These are phyloP conservation scores for Callosobruchus maculatus DNA, from an alignment of 2,888 invertebrate species.

Conservation along the genomic window DNA sequence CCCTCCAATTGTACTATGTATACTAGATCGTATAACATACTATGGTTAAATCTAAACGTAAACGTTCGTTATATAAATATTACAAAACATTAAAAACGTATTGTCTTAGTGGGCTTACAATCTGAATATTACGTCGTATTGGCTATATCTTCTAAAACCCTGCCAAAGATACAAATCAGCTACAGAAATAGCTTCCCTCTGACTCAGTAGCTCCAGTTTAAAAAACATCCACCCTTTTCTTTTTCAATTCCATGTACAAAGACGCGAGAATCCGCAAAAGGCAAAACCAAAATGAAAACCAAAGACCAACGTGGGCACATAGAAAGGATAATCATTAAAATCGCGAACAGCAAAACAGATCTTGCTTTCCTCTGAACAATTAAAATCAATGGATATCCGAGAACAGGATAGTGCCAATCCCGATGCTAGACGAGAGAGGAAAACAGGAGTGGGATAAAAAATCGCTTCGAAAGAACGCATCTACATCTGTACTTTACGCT, in stretches of 20 bases:
- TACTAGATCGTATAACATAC: too few relatives aligned
- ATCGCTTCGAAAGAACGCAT: not conserved
- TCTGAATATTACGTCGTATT: too few relatives aligned
- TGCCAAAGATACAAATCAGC: too few relatives aligned
- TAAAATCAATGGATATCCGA: not conserved
- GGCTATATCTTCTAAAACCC: too few relatives aligned
- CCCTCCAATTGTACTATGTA: too few relatives aligned
- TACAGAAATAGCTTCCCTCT: too few relatives aligned
- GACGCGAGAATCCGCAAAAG: not conserved
- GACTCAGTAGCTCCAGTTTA: too few relatives aligned
- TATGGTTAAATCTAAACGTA: too few relatives aligned
- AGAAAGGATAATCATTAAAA: not conserved
- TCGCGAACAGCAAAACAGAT: not conserved
- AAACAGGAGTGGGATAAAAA: not conserved
- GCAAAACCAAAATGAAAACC: not conserved
- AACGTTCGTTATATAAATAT: too few relatives aligned
- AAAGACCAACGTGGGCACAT: not conserved
- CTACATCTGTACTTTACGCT: not conserved
- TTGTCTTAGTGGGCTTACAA: too few relatives aligned
- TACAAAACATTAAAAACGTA: too few relatives aligned
- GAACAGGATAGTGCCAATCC: not conserved
- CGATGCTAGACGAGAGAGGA: not conserved
- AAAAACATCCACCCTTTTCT: not conserved
- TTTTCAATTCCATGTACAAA: not conserved
- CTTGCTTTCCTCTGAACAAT: not conserved